These are phyloP conservation scores for Lampris incognitus DNA, from an alignment of 2,113 vertebrate species.

Conservation along the genomic window DNA sequence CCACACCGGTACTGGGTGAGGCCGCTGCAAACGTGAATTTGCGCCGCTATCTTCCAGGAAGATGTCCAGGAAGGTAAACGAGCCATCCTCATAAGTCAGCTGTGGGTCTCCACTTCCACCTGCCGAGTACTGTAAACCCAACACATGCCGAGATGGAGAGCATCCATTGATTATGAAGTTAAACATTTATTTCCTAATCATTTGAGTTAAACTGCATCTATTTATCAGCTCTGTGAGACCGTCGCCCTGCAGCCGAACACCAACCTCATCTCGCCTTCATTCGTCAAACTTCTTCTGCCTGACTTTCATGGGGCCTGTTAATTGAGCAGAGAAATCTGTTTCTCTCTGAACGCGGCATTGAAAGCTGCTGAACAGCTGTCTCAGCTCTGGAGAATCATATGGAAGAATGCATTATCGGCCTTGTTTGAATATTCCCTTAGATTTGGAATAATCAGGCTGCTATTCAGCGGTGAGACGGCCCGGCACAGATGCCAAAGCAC, in stretches of 20 bases:
- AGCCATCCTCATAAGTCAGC: neutral
- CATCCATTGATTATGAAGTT: slow-evolving; percentile 50
- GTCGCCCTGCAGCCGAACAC: slow-evolving; percentile 45
- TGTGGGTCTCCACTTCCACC: no score
- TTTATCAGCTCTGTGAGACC: slow-evolving; percentile 24
- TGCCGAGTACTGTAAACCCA: no score
- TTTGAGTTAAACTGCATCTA: slow-evolving; percentile 39
- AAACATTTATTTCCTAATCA: slow-evolving; percentile 57
- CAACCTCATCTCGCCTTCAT: slow-evolving; percentile 59
- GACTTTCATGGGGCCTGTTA: slow-evolving; percentile 74
- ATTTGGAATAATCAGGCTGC: slow-evolving; percentile 82
- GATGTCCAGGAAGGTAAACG: slow-evolving; percentile 34
- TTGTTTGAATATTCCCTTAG: slow-evolving; percentile 80
- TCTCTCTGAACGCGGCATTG: slow-evolving; percentile 69
- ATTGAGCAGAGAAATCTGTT: slow-evolving; percentile 77
- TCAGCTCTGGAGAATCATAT: slow-evolving; percentile 80
- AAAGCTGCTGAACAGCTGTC: slow-evolving; percentile 80
- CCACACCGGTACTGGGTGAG: no score
- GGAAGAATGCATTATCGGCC: slow-evolving; percentile 79
- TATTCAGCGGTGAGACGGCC: slow-evolving; percentile 79
- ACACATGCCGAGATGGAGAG: neutral
- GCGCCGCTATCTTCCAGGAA: no score
- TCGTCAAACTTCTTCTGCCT: slow-evolving; percentile 61
- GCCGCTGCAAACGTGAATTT: no score
- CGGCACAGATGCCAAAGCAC: slow-evolving; percentile 80